A percentile compares a stretch with the other conserved stretches of the same genome.
These are phyloP conservation scores for Ciconia nigra DNA, from an alignment of 2,797 vertebrate genomes.

Conservation along the genomic window DNA sequence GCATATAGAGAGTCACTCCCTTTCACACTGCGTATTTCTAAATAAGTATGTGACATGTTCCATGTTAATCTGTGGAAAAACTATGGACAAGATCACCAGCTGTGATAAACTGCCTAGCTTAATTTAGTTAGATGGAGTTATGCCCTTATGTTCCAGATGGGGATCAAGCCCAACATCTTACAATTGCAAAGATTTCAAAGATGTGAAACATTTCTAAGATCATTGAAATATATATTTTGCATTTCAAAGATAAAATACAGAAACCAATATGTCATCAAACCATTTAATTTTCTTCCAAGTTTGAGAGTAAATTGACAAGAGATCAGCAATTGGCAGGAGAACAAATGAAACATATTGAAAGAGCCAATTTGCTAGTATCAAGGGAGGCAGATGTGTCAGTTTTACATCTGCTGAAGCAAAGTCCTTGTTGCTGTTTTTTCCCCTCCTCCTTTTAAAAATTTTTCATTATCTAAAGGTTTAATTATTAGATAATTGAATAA, in stretches of 20 bases:
- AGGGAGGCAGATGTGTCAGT: constrained; percentile 46
- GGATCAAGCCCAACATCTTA: not conserved
- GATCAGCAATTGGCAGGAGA: constrained; percentile 56
- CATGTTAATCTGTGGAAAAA: not conserved
- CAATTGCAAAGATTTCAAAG: constrained; percentile 20
- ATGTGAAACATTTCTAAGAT: constrained; percentile 16
- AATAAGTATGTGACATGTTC: not conserved
- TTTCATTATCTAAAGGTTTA: constrained; percentile 7
- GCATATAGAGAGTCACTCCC: not conserved
- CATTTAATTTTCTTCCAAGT: constrained; percentile 57
- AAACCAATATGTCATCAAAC: constrained; percentile 52
- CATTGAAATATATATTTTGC: constrained; percentile 32
- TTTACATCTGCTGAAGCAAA: constrained; percentile 44
- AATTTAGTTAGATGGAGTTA: not conserved
- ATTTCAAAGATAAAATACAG: constrained; percentile 55
- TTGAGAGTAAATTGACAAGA: constrained; percentile 45
- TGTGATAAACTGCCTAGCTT: not conserved
- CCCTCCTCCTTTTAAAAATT: not conserved
- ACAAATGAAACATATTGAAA: constrained; percentile 57
- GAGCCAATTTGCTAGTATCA: constrained; percentile 2
- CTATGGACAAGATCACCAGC: constrained; percentile 9
- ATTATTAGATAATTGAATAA: constrained; percentile 41
- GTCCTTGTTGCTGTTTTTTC: not conserved
- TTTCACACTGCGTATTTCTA: not conserved
- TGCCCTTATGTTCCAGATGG: not conserved